These are phyloP conservation scores for Cactoblastis cactorum DNA, from an alignment of 2,888 invertebrate genomes.

Conservation along the genomic window DNA sequence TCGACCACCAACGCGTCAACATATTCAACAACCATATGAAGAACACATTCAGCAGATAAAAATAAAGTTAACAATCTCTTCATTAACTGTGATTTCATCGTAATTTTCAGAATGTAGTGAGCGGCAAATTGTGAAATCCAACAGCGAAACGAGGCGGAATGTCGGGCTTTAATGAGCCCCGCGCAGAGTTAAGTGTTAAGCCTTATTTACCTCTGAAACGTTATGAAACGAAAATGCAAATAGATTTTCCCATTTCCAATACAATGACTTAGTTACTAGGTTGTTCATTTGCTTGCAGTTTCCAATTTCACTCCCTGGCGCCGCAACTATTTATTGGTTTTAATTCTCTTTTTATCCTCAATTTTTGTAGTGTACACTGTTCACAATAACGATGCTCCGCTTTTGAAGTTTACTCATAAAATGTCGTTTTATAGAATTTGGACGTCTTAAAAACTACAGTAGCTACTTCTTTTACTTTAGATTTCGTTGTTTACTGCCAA, in stretches of 20 bases:
- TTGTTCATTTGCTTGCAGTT: constrained; percentile 24
- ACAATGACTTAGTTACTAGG: constrained; percentile 24
- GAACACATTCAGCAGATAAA: neutral
- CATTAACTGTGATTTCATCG: constrained; percentile 9
- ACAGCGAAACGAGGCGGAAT: constrained; percentile 35
- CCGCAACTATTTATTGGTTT: constrained; percentile 23
- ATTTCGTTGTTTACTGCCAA: neutral
- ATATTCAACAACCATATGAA: too few relatives aligned
- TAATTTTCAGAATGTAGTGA: constrained; percentile 25
- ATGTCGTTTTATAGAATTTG: neutral
- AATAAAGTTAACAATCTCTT: neutral
- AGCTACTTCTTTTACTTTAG: neutral
- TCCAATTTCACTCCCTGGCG: constrained; percentile 25
- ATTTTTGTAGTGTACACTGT: neutral
- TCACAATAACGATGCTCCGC: neutral
- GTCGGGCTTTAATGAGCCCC: constrained; percentile 34
- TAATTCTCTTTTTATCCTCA: constrained; percentile 1
- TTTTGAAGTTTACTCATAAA: too few relatives aligned
- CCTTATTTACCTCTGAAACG: constrained; percentile 39
- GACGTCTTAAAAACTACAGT: neutral
- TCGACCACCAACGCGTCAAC: too few relatives aligned
- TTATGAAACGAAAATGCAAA: constrained; percentile 38
- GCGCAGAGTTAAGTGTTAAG: constrained; percentile 34
- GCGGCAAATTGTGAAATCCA: constrained; percentile 29
- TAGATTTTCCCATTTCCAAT: constrained; percentile 41